Evolutionary conservation across 2,888 invertebrate genomes (phyloP), one percentile per base, ranked within the genome.

Genomic region (Pammene fasciana): DNA sequence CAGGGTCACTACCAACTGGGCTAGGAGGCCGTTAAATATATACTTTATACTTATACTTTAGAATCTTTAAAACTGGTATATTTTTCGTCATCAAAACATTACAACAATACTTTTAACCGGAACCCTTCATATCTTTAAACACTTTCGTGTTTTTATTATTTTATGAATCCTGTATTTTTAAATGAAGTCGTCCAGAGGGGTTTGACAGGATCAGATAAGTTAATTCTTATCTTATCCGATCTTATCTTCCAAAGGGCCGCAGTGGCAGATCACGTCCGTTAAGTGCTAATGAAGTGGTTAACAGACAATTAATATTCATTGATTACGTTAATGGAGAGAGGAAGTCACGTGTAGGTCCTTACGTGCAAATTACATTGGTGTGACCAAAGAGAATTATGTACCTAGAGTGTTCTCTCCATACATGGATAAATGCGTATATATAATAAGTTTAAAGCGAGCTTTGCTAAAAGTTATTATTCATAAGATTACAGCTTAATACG

Each of bases 201-300:
- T 68, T 59, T 68, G 59, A 68, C 68, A 59, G 62, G 13, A 64
- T 64, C 62, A 56, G 67, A 62, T 67, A 68, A 50, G 55, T 45
- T 55, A 16, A 46, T 38, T 38, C 8, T 38, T 41, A 57, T 68
- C 62, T 56, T 48, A 62, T 55, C 56, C 43, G 48, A 68, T 68
- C 62, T 57, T 56, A 68, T 68, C 67, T 64, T 56, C 11, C 34
- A 56, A 68, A 61, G 61, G 41, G 38, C 60, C 60, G 67, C 61
- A 8, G 46, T 34, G 14, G 16, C 38, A 50, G 38, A 57, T 59
- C 52, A 38, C 41, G 54, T 26, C 13, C 14, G 43, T 52, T 38
- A 14, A 62, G 50, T 68, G 68, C 18, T 43, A 68, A 68, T 57
- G 43, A 64, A 56, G 50, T 64, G 11, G 9, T 10, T 11, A 38